These are phyloP conservation scores for Erpobdella octoculata DNA, from an alignment of 2,888 invertebrate genomes.

Conservation along the genomic window DNA sequence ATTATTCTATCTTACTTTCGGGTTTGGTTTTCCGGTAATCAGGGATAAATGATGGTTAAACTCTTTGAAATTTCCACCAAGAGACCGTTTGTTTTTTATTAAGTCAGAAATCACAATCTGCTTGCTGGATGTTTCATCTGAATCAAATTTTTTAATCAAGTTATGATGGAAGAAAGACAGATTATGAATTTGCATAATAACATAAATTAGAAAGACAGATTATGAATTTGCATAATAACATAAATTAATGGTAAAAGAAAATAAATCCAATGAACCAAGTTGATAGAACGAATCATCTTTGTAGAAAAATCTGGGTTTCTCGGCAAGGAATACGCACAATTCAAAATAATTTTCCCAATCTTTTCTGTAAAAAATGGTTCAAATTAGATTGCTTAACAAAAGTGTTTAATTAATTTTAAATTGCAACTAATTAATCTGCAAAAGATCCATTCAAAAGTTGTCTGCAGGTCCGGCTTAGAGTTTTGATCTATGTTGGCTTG, in stretches of 20 bases:
- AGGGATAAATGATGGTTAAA: constrained; percentile 56
- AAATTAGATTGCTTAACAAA: no score
- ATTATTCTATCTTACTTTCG: constrained; percentile 46
- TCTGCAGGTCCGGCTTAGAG: no score
- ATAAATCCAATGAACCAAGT: constrained; percentile 15
- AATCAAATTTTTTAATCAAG: background rate
- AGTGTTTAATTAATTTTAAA: no score
- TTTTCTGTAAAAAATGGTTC: constrained; percentile 29
- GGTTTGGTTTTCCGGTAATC: constrained; percentile 60
- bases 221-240: background rate
- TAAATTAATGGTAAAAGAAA: constrained; percentile 5
- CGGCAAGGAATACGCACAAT: constrained; percentile 62
- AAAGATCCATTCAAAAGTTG: no score
- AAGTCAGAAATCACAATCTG: constrained; percentile 22
- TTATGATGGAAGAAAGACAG: background rate
- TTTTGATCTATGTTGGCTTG: no score
- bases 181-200: background rate
- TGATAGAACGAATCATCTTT: constrained; percentile 56
- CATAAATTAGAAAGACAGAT: background rate
- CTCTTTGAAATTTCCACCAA: constrained; percentile 50
- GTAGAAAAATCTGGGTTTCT: constrained; percentile 68
- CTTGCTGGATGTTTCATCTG: constrained; percentile 1
- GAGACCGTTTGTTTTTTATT: constrained; percentile 39
- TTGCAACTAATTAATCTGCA: no score
- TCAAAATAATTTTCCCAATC: constrained; percentile 64